Evolutionary conservation across 2,888 invertebrate genomes (phyloP), one percentile per base, ranked within the genome.

Genomic region (Nomada ferruginata): DNA sequence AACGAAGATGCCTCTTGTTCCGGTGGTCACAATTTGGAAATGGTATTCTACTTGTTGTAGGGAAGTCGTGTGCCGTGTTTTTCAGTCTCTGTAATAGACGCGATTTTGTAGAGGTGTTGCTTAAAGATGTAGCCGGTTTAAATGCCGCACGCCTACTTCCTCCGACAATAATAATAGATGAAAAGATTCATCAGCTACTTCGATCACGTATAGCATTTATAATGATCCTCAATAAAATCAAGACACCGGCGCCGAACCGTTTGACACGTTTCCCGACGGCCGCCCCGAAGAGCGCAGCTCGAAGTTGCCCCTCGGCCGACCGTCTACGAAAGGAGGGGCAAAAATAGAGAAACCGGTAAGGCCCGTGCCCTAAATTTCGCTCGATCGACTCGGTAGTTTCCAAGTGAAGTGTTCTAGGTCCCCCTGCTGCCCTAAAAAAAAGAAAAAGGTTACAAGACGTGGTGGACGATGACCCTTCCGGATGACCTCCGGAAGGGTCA

Each of bases 401-500:
- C 83, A 65, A 85, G 82, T 88, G 83, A 88, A 87, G 85, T 88
- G 88, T 83, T 79, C 82, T 61, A 61, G 76, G 75, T 79, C 57
- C 80, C 42, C 36, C 10, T 36, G 53, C 20, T 68, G 10, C 20
- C 42, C 64, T 3, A 47, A 18, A 23, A 26, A 3, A 4, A 42
- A 50, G 57, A 42, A 76, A 75, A 83, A 80, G 83, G 86, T 88
- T 86, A 88, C 88, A 83, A 78, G 82, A 79, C 76, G 70, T 68
- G 87, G 76, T 83, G 88, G 84, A 88, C 86, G 79, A 81, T 86
- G 87, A 88, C 88, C 87, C 88, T 80, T 53, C 23, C 60, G 23
- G 85, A 87, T 92, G 92, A 92, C 91, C 92, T 85, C 83, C 85
- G 81, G 75, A 87, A 87, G 92, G 92, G 92, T 92, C 92, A 92